Percentiles rank a stretch among this genome's conserved stretches.
Conservation (phyloP, 2,888 invertebrate genomes). For the Eupithecia subumbrata region DNA sequence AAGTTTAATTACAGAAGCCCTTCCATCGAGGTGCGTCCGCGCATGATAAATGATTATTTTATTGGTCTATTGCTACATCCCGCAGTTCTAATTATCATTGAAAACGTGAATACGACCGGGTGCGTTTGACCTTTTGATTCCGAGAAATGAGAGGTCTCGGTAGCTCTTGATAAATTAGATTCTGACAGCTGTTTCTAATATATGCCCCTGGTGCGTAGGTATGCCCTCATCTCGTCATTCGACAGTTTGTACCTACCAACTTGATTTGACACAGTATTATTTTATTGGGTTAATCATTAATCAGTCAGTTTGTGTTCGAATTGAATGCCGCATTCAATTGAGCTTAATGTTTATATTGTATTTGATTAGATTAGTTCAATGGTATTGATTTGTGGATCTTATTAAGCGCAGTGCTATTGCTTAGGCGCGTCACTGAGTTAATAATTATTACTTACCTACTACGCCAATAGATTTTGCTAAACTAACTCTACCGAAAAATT, state of each 20-base stretch:
- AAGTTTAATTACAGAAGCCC: constrained; percentile 46
- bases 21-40: constrained; percentile 32
- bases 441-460: too few species aligned
- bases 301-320: constrained; percentile 30
- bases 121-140: constrained; percentile 44
- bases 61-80: constrained; percentile 57
- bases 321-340: constrained; percentile 25
- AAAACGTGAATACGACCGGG: constrained; percentile 46
- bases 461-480: background rate
- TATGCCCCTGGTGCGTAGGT: constrained; percentile 11
- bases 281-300: constrained; percentile 40
- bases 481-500: background rate
- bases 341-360: constrained; percentile 23
- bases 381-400: constrained; percentile 22
- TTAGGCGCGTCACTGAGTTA: background rate
- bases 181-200: constrained; percentile 50
- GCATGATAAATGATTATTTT: constrained; percentile 58
- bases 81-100: constrained; percentile 48
- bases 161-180: constrained; percentile 47
- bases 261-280: constrained; percentile 39
- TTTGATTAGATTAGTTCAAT: constrained; percentile 21
- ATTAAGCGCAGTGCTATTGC: background rate
- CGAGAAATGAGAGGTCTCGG: constrained; percentile 38
- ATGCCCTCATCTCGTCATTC: constrained; percentile 34
- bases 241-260: constrained; percentile 32